Base-by-base conservation (phyloP, 2,888 invertebrate genomes). In the Empis livida region DNA sequence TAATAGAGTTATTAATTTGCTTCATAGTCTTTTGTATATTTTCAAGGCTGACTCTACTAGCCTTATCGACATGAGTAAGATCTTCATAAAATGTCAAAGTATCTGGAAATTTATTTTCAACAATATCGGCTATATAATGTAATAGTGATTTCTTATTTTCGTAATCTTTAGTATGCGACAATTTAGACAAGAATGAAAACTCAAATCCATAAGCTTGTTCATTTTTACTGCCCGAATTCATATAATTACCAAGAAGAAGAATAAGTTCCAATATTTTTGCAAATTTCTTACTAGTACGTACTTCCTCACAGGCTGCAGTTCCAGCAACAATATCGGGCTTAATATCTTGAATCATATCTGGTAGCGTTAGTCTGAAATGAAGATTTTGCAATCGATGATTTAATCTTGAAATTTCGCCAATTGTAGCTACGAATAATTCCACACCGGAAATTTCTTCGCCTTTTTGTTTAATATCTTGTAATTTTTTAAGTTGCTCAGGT, bases 141-240 rank as follows among this genome's bases (percentile, higher is more conserved):
- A 97, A 73, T 17, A 99, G 70, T 0, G 95, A 97, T 53, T 84
- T 84, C 59, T 90, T 89, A 65, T 95, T 94, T 59, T 96, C 90
- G 39, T 84, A 73, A 61, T 95, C 91, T 71, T 97, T 97, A n/a
- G 90, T 91, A 49, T 84, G 79, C 4, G 85, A 84, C 53, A 91
- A 70, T 77, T 97, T 96, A 1, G 95, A 87, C 10, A 99, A 74
- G 63, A 89, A 96, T 63, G 85, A 93, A 58, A 99, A 91, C 69
- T 99, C 96, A 67, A 97, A 99, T 1, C 94, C 99, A 59, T 89
- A 87, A 0, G 95, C 92, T 54, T 88, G 89, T 2, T 88, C 94
- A 62, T 95, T 94, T 60, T 84, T 84, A 9, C 93, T 90, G 0
- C 95, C 95, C 0, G 91, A 82, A 68, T 97, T 97, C 89, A 99